Evolutionary conservation across 64 coral and sea anemone species (phyloP).

Genomic region (Cladopsammia gracilis): DNA sequence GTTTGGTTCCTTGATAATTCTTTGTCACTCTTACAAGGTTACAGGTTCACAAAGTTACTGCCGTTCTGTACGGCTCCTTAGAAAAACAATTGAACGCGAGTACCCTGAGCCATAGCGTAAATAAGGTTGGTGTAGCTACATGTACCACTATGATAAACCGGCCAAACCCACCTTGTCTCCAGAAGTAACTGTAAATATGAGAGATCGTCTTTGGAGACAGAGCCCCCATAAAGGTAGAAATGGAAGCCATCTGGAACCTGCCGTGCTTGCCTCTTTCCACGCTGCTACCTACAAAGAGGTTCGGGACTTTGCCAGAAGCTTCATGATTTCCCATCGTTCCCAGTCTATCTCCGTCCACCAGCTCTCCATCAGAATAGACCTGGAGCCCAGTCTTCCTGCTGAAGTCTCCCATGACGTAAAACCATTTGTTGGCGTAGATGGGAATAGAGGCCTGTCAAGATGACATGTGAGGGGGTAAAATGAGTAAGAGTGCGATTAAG

Average conservation of each 20-base stretch:
- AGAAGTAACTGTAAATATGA: conserved; percentile 58
- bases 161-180: conserved; percentile 54
- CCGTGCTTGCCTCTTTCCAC: conserved; percentile 7
- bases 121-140: too few species aligned
- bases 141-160: too few species aligned
- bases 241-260: conserved; percentile 42
- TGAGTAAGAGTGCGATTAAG: too few species aligned
- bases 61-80: too few species aligned
- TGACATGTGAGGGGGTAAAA: neutral
- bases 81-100: too few species aligned
- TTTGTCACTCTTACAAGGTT: too few species aligned
- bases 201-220: conserved; percentile 44
- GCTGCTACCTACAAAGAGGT: conserved; percentile 65
- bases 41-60: too few species aligned
- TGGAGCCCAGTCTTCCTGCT: conserved; percentile 56
- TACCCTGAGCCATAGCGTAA: too few species aligned
- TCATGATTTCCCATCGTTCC: conserved; percentile 13
- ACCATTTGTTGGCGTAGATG: conserved; percentile 52
- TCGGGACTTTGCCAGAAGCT: neutral
- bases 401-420: conserved; percentile 52
- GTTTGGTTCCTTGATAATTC: too few species aligned
- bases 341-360: neutral
- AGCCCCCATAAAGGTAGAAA: conserved; percentile 27
- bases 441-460: conserved; percentile 40
- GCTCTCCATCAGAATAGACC: conserved; percentile 54